phyloP scores from a whole-genome alignment of 2,888 invertebrate genomes.

The Brenthis daphne region DNA sequence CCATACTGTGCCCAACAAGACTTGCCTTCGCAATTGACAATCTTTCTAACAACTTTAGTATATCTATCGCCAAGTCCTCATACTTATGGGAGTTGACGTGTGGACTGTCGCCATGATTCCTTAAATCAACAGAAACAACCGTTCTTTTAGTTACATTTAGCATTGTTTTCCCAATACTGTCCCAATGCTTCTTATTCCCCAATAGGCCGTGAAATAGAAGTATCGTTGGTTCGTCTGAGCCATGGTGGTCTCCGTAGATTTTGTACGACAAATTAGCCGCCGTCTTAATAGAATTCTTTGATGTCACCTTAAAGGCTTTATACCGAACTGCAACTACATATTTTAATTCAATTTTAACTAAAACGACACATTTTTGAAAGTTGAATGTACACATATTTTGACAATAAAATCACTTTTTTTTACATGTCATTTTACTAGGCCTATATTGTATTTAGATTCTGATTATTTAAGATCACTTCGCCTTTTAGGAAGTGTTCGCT shows the following conservation, averaged over 20 bases:
- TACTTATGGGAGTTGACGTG: conserved; percentile 88
- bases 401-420: conserved; percentile 26
- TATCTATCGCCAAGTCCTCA: conserved; percentile 87
- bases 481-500: background rate
- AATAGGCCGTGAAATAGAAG: conserved; percentile 91
- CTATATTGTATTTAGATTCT: background rate
- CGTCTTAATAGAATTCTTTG: conserved; percentile 42
- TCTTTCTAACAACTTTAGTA: conserved; percentile 84
- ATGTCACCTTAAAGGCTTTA: conserved; percentile 26
- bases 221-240: conserved; percentile 54
- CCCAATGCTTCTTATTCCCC: conserved; percentile 94
- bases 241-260: conserved; percentile 53
- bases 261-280: conserved; percentile 62
- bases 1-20: conserved; percentile 95
- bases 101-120: conserved; percentile 97
- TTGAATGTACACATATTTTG: conserved; percentile 34
- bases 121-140: conserved; percentile 92
- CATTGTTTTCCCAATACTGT: conserved; percentile 87
- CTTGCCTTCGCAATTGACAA: conserved; percentile 82
- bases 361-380: conserved; percentile 28
- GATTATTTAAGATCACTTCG: background rate
- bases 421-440: background rate
- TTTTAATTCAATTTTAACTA: conserved; percentile 27
- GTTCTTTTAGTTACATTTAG: conserved; percentile 85
- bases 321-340: conserved; percentile 23